Conservation (phyloP, 2,888 invertebrate species). For the Malacosoma neustria region DNA sequence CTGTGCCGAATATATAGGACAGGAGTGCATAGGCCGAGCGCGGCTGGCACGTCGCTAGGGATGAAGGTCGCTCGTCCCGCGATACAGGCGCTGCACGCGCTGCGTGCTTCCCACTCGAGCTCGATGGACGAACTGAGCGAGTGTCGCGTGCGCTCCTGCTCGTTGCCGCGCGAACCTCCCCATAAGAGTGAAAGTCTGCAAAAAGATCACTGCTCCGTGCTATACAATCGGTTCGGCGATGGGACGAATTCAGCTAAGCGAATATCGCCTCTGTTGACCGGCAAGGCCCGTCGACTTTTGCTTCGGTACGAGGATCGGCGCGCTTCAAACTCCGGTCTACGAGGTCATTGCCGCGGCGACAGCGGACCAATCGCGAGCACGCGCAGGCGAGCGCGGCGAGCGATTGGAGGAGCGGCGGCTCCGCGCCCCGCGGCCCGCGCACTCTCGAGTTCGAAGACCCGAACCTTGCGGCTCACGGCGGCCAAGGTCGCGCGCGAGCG, state of each 20-base stretch:
- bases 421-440: slow-evolving; percentile 53
- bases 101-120: slow-evolving; percentile 69
- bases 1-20: slow-evolving; percentile 52
- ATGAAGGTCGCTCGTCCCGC: slow-evolving; percentile 61
- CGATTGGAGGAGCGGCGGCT: slow-evolving; percentile 56
- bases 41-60: slow-evolving; percentile 54
- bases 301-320: slow-evolving; percentile 79
- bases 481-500: slow-evolving; percentile 80
- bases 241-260: slow-evolving; percentile 47
- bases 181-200: slow-evolving; percentile 76
- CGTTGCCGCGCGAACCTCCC: slow-evolving; percentile 53
- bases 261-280: slow-evolving; percentile 67
- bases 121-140: slow-evolving; percentile 75
- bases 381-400: slow-evolving; percentile 58
- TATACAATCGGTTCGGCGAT: slow-evolving; percentile 67
- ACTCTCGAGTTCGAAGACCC: slow-evolving; percentile 82
- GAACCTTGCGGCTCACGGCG: slow-evolving; percentile 92
- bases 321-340: slow-evolving; percentile 86
- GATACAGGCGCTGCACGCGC: slow-evolving; percentile 45
- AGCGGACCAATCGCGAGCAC: slow-evolving; percentile 64
- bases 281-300: slow-evolving; percentile 69
- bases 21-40: slow-evolving; percentile 53
- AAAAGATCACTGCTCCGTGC: slow-evolving; percentile 68
- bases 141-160: slow-evolving; percentile 60
- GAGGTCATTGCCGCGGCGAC: slow-evolving; percentile 87